These are phyloP conservation scores for Lophochroa leadbeateri DNA, from an alignment of 2,113 vertebrate genomes.

Conservation along the genomic window DNA sequence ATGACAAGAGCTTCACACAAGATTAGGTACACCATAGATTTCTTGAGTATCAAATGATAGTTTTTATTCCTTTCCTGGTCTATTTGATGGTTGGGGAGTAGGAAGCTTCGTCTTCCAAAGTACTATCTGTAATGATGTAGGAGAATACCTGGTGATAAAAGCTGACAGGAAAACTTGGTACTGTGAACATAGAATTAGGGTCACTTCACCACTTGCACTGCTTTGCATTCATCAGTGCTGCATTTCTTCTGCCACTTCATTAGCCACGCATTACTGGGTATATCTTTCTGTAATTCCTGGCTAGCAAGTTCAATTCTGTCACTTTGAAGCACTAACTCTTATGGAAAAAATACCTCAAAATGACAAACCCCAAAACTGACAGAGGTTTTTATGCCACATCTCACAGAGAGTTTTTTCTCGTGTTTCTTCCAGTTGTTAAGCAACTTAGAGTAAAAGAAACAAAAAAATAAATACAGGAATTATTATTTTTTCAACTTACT, in stretches of 20 bases:
- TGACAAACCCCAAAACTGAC: background rate
- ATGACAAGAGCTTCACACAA: background rate
- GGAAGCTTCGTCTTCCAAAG: background rate
- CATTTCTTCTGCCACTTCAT: background rate
- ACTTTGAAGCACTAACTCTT: background rate
- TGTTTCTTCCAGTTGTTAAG: background rate
- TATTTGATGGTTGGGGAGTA: background rate
- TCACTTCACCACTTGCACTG: background rate
- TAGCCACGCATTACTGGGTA: background rate
- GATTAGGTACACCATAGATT: background rate
- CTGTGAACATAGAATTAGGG: background rate
- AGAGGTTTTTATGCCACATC: background rate
- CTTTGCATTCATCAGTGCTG: background rate
- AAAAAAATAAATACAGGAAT: background rate
- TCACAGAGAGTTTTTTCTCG: background rate
- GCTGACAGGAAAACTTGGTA: background rate
- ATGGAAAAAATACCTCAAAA: background rate
- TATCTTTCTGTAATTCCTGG: background rate
- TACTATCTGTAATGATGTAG: fast-evolving
- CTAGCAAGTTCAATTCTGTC: background rate
- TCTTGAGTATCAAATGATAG: background rate
- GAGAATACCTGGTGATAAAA: background rate
- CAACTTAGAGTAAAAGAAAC: background rate
- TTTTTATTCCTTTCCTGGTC: background rate
- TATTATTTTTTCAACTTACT: background rate